Evolutionary conservation across 2,113 vertebrate genomes (phyloP).

Genomic region (Myotis lucifugus): DNA sequence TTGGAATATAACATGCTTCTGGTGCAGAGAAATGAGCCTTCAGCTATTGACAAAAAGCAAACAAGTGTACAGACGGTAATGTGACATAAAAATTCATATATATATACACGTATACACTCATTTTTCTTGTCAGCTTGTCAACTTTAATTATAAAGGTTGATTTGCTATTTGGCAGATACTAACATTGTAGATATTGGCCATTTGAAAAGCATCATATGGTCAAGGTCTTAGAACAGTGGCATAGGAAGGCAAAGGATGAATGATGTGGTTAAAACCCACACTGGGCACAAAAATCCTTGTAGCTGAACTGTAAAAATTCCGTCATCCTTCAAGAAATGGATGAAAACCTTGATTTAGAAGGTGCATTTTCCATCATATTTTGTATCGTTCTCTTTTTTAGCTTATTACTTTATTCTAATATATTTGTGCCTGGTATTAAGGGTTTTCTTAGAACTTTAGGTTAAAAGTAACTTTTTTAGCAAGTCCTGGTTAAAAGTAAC

Average conservation of each 20-base stretch:
- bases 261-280: slow-evolving; percentile 41
- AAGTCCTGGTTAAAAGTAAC: slow-evolving; percentile 83
- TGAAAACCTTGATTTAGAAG: slow-evolving; percentile 22
- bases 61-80: slow-evolving; percentile 94
- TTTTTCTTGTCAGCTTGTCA: slow-evolving; percentile 99
- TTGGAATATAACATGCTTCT: slow-evolving; percentile 90
- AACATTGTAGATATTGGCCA: slow-evolving; percentile 91
- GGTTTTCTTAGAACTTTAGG: slow-evolving; percentile 89
- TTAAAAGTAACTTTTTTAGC: slow-evolving; percentile 88
- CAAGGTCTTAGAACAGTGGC: slow-evolving; percentile 86
- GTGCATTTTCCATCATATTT: slow-evolving; percentile 44
- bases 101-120: slow-evolving; percentile 97
- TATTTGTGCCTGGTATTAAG: slow-evolving; percentile 78
- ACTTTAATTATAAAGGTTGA: slow-evolving; percentile 99
- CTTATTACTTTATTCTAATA: slow-evolving; percentile 78
- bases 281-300: slow-evolving; percentile 56
- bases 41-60: slow-evolving; percentile 94
- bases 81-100: slow-evolving; percentile 99
- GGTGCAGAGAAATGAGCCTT: slow-evolving; percentile 93
- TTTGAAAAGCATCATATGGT: slow-evolving; percentile 93
- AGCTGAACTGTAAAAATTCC: slow-evolving; percentile 54
- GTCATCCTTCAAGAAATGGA: neutral
- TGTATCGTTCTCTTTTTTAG: slow-evolving; percentile 68
- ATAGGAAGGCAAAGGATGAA: slow-evolving; percentile 66
- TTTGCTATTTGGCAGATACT: slow-evolving; percentile 94